Evolutionary conservation across 2,797 vertebrate species (phyloP).

Genomic region (Anisognathus igniventris): DNA sequence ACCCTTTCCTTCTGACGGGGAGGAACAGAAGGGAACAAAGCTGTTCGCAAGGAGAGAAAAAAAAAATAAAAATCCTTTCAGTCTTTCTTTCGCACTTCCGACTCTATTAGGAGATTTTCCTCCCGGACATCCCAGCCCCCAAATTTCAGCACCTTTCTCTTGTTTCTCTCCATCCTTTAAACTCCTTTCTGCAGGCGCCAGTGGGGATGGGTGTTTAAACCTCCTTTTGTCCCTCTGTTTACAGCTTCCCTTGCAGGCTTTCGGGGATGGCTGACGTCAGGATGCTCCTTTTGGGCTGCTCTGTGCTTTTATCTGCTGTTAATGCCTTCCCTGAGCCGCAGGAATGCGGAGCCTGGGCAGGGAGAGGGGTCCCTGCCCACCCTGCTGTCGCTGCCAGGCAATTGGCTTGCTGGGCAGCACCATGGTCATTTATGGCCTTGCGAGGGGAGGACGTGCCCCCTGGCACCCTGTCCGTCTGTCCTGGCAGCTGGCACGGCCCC

Average conservation of each 20-base stretch:
- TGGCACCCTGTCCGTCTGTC: conserved; percentile 25
- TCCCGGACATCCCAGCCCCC: not conserved
- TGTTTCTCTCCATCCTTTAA: not conserved
- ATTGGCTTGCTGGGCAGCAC: not conserved
- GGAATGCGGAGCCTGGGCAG: not conserved
- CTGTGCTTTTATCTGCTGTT: conserved; percentile 9
- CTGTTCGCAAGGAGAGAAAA: not conserved
- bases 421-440: conserved; percentile 73
- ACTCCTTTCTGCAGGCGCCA: not conserved
- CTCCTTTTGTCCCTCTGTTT: conserved; percentile 61
- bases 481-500: conserved; percentile 34
- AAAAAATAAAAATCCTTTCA: not conserved
- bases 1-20: conserved; percentile 13
- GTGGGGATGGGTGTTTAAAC: conserved; percentile 12
- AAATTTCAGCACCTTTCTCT: not conserved
- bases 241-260: conserved; percentile 55
- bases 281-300: conserved; percentile 28
- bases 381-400: not conserved
- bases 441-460: not conserved
- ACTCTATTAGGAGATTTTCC: not conserved
- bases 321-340: conserved; percentile 35
- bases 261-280: conserved; percentile 47
- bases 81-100: not conserved
- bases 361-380: not conserved
- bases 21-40: not conserved